A percentile compares a stretch with the other conserved stretches of the same genome.
Conservation (phyloP, 2,113 vertebrate genomes). For the Pterophyllum scalare region DNA sequence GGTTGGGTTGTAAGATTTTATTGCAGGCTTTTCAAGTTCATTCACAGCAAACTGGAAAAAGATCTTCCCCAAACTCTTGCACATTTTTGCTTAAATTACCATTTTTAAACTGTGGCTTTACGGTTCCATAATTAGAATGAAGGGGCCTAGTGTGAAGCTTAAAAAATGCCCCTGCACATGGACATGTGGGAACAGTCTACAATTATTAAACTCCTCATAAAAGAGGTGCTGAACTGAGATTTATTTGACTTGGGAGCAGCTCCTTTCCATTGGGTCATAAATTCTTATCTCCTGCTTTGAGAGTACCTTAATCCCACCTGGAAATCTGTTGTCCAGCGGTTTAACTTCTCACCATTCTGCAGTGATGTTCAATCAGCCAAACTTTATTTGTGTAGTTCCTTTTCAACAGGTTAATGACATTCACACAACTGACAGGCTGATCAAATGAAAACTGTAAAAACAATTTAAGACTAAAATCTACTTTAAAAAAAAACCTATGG, state of each 20-base stretch:
- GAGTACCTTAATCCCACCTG: not conserved
- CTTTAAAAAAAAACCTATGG: no score
- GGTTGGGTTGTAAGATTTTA: not conserved
- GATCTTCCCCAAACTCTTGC: not conserved
- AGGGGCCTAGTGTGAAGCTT: not conserved
- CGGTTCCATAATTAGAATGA: not conserved
- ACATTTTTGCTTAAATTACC: not conserved
- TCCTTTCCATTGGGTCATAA: not conserved
- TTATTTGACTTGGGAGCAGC: not conserved
- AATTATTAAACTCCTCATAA: conserved; percentile 1
- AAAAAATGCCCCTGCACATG: not conserved
- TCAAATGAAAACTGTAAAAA: not conserved
- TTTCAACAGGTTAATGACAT: not conserved
- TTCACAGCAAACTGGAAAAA: not conserved
- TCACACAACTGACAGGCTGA: not conserved
- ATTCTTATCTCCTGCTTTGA: not conserved
- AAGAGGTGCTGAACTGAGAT: not conserved
- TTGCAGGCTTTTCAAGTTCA: not conserved
- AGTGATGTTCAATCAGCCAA: not conserved
- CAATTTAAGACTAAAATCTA: not conserved
- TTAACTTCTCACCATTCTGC: not conserved
- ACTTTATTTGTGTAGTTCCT: not conserved
- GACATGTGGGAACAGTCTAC: not conserved
- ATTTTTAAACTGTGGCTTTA: conserved; percentile 14
- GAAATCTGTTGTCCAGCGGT: not conserved